Conservation (phyloP, 2,797 vertebrate genomes). For the Triplophysa bombifrons region DNA sequence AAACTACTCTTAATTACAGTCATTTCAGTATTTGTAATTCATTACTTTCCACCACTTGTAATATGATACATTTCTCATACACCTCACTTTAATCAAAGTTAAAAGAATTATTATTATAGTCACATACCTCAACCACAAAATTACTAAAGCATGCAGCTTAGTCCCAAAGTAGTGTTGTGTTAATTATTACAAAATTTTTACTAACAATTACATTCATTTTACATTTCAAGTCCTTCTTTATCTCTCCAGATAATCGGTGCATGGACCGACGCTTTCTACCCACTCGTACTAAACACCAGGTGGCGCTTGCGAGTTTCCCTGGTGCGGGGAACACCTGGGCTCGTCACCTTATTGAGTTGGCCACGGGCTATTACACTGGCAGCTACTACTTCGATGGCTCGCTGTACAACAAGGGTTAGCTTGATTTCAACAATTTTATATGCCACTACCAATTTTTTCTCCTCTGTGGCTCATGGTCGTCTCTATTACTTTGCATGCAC, state of each 20-base stretch:
- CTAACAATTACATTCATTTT: background rate
- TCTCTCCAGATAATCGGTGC: constrained; percentile 89
- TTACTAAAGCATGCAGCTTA: too few species aligned
- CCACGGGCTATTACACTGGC: constrained; percentile 94
- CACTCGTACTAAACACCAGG: constrained; percentile 82
- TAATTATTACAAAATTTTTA: background rate
- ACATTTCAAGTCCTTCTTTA: background rate
- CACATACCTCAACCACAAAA: too few species aligned
- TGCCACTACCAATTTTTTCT: background rate
- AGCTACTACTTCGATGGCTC: constrained; percentile 98
- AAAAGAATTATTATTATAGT: too few species aligned
- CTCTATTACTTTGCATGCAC: background rate
- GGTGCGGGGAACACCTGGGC: constrained; percentile 97
- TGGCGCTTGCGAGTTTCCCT: constrained; percentile 94
- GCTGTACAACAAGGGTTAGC: constrained; percentile 95
- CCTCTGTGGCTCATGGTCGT: background rate
- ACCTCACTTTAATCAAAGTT: background rate
- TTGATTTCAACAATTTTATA: background rate
- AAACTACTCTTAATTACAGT: too few species aligned
- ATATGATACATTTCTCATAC: background rate
- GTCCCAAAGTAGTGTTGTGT: background rate
- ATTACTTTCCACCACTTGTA: too few species aligned
- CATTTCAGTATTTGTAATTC: too few species aligned
- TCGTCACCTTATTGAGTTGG: constrained; percentile 93
- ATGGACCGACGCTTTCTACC: constrained; percentile 94